Percentiles rank a stretch among this genome's conserved stretches.
These are phyloP conservation scores for Cephus pulcher DNA, from an alignment of 2,888 invertebrate species.

Conservation along the genomic window DNA sequence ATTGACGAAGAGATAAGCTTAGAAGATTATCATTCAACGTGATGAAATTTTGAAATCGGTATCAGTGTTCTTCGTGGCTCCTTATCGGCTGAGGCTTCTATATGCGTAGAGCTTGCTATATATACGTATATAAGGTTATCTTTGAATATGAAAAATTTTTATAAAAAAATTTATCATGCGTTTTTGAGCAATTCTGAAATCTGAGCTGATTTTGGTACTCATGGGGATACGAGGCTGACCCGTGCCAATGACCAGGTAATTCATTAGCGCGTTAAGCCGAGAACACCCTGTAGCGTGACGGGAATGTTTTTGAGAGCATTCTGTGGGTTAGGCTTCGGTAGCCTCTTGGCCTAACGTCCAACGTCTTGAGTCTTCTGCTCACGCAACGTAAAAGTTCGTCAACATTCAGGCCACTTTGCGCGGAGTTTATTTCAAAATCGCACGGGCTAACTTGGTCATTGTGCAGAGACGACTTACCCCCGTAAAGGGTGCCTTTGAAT, in stretches of 20 bases:
- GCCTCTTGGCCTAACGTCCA: neutral
- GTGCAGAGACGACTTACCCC: neutral
- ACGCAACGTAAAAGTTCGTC: neutral
- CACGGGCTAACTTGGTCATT: neutral
- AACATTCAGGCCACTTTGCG: neutral
- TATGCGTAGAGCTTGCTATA: neutral
- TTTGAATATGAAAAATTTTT: neutral
- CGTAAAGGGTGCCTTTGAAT: neutral
- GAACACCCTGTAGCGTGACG: slow-evolving; percentile 33
- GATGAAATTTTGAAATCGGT: neutral
- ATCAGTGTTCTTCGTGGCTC: neutral
- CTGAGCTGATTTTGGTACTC: neutral
- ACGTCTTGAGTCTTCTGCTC: neutral
- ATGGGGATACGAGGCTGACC: slow-evolving; percentile 4
- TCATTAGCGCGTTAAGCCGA: slow-evolving; percentile 55
- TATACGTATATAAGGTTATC: neutral
- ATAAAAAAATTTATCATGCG: neutral
- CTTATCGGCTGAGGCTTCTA: neutral
- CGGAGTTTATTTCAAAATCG: neutral
- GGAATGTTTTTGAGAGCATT: slow-evolving; percentile 29
- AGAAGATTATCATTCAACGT: neutral
- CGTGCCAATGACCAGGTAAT: slow-evolving; percentile 60
- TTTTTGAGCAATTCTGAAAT: neutral
- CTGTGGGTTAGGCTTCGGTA: slow-evolving; percentile 13
- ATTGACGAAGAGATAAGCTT: neutral